Evolutionary conservation across 92 coral and sea anemone genomes (phyloP), one percentile per base, ranked within the genome.

Genomic region (Epizoanthus ramosus): DNA sequence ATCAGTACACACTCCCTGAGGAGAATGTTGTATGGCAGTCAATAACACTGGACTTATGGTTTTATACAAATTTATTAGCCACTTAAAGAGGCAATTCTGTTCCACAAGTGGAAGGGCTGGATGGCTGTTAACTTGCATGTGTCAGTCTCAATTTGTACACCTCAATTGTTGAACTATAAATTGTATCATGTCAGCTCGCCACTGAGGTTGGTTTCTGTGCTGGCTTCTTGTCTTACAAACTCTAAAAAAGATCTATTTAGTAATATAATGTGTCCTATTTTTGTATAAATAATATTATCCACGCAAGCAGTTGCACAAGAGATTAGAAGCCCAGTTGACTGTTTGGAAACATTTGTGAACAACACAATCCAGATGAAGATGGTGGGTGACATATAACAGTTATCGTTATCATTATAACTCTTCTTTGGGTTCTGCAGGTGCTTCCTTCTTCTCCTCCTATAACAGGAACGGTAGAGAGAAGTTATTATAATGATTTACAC

Each of bases 341-440:
- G 68, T 60, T 33, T 41, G 31, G 33, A 25, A 57, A 56, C 53
- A 73, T 60, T 18, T 41, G 31, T 57, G 52, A 57, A 56, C 53
- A 73, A 18, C 13, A 35, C 47, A 63, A 75, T 25, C 65, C 57
- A 22, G 66, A 25, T 43, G 52, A 74, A 54, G 25, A 19, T 74
- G 80, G 50, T 8, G 9, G 57, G 14, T 0, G 5, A 37, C 47
- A 57, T 6, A 70, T 72, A 50, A 47, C 47, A 75, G 33, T 75
- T 28, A 75, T 28, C 65, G 72, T 77, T 41, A 24, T 5, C 59
- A 57, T 91, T 95, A 95, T 72, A 95, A 89, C 67, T 95, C 98
- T 8, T 90, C 92, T 72, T 92, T 93, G 21, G 98, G 89, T 80
- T 93, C 98, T n/a, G 98, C 98, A 50, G 98, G 98, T 19, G 95